These are phyloP conservation scores for Peromyscus aztecus DNA, from an alignment of 2,797 vertebrate genomes.

Conservation along the genomic window DNA sequence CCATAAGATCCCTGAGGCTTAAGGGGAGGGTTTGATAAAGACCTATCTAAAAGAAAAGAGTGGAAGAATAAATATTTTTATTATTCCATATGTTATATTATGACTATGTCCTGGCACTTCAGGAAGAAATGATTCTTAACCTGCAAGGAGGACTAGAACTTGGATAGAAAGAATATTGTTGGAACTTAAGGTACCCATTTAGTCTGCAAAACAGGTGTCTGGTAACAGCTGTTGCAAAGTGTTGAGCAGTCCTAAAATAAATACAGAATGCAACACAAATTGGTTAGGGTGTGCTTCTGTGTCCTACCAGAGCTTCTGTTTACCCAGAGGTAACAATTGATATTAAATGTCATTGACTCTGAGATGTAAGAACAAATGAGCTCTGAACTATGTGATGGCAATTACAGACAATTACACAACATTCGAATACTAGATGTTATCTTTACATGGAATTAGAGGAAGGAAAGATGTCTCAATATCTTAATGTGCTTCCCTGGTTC, in stretches of 20 bases:
- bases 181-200: background rate
- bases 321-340: background rate
- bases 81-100: background rate
- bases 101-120: background rate
- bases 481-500: background rate
- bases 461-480: background rate
- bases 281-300: background rate
- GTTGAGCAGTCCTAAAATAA: background rate
- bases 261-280: background rate
- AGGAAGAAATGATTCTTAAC: background rate
- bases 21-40: background rate
- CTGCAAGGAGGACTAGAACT: background rate
- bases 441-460: conserved; percentile 11
- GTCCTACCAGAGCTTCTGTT: background rate
- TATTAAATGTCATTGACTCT: conserved; percentile 49
- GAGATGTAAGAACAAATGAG: conserved; percentile 47
- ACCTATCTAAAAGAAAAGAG: background rate
- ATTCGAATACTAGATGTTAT: conserved; percentile 40
- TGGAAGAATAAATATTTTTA: background rate
- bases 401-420: background rate
- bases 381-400: background rate
- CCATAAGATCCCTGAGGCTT: background rate
- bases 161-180: background rate
- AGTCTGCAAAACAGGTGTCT: background rate
- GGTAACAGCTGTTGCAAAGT: background rate